Evolutionary conservation across 1,140 invertebrate species (phyloP).

Genomic region (Nylanderia fulva): DNA sequence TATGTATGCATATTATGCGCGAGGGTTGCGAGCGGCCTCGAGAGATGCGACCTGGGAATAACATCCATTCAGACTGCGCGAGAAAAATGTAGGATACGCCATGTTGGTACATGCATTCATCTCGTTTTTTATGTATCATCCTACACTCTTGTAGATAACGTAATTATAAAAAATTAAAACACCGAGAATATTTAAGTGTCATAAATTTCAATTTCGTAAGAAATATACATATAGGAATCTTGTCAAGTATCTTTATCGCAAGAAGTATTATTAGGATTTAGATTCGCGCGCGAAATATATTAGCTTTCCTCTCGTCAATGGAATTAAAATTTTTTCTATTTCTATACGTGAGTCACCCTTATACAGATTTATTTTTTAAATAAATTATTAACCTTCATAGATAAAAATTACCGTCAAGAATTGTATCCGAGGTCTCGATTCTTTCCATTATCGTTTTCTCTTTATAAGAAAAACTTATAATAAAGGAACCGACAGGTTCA

Average conservation of each 20-base stretch:
- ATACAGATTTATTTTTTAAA: not conserved
- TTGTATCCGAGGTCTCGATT: not conserved
- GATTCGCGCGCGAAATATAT: not conserved
- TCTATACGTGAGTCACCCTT: not conserved
- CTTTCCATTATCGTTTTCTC: not conserved
- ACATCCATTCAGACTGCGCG: not conserved
- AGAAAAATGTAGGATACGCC: conserved; percentile 32
- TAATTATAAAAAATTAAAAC: conserved; percentile 52
- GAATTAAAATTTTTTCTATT: conserved; percentile 2
- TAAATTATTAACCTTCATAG: not conserved
- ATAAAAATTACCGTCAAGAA: not conserved
- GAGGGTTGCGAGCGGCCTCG: conserved; percentile 20
- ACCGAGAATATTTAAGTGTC: not conserved
- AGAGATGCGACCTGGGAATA: conserved; percentile 38
- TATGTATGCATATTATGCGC: conserved; percentile 63
- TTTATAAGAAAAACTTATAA: not conserved
- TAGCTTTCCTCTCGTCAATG: not conserved
- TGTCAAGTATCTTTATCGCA: not conserved
- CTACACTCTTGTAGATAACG: not conserved
- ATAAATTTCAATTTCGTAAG: not conserved
- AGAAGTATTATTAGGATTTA: not conserved
- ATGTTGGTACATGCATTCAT: not conserved
- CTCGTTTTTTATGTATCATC: not conserved
- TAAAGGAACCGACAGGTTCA: not conserved
- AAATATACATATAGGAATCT: not conserved